phyloP scores from a whole-genome alignment of 2,113 vertebrate species.

The Aspidoscelis tigris region DNA sequence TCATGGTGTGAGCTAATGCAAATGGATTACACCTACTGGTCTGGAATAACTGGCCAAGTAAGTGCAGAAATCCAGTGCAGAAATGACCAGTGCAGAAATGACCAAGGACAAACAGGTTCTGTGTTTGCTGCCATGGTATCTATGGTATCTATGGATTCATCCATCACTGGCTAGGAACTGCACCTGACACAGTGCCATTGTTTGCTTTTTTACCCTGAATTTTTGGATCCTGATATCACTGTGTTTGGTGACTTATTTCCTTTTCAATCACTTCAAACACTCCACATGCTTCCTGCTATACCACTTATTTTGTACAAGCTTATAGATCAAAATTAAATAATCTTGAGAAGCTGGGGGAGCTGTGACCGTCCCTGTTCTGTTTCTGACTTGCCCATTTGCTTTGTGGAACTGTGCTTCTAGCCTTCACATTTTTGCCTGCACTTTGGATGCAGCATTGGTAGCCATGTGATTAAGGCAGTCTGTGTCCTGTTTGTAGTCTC shows the following conservation, averaged over 20 bases:
- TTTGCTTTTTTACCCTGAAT: neutral
- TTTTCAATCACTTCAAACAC: neutral
- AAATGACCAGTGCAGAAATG: no score
- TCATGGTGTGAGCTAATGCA: no score
- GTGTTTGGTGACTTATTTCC: neutral
- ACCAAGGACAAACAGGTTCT: no score
- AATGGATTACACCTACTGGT: no score
- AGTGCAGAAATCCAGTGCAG: no score
- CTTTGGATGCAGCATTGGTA: constrained; percentile 18
- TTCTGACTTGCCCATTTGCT: constrained; percentile 6
- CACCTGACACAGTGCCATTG: no score
- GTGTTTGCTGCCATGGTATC: no score
- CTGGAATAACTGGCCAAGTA: no score
- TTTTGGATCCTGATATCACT: neutral
- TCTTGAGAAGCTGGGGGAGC: neutral
- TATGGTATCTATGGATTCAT: no score
- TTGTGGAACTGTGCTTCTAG: constrained; percentile 16
- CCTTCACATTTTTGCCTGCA: neutral
- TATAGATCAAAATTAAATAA: constrained; percentile 25
- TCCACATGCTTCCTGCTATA: no score
- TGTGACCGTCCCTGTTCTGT: constrained; percentile 1
- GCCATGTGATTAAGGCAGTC: constrained; percentile 16
- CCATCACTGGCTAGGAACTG: no score
- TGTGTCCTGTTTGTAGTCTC: constrained; percentile 22
- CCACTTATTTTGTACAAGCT: constrained; percentile 11